These are phyloP conservation scores for Enteromius afrohamiltoni DNA, from an alignment of 2,797 vertebrate genomes.

Conservation along the genomic window DNA sequence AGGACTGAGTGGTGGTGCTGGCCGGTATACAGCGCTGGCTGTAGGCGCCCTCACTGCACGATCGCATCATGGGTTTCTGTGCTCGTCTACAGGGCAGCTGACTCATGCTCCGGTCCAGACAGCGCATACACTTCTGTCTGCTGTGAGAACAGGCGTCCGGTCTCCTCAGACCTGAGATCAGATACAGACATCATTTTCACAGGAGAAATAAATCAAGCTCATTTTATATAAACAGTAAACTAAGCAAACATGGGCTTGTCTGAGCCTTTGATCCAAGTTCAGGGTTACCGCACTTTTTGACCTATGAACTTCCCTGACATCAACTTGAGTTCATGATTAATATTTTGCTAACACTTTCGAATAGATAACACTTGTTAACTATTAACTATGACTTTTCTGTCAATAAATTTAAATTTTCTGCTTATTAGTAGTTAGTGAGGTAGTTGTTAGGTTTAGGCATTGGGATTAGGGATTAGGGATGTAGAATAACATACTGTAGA, in stretches of 20 bases:
- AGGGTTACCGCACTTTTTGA: neutral
- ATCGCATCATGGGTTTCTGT: constrained; percentile 87
- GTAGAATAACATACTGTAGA: no score
- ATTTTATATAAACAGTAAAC: neutral
- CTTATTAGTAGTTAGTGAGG: no score
- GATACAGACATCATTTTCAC: neutral
- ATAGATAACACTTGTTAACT: no score
- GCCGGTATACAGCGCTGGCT: constrained; percentile 66
- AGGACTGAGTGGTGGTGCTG: constrained; percentile 53
- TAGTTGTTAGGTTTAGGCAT: no score
- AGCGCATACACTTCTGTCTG: constrained; percentile 79
- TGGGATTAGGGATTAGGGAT: no score
- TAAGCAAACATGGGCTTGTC: neutral
- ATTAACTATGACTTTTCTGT: no score
- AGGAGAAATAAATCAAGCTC: neutral
- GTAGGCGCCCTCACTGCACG: constrained; percentile 88
- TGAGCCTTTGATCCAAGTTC: neutral
- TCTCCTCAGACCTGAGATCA: constrained; percentile 75
- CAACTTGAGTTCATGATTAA: neutral
- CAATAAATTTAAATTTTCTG: no score
- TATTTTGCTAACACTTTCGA: no score
- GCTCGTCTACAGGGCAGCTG: constrained; percentile 67
- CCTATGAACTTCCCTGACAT: neutral
- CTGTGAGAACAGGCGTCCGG: constrained; percentile 80
- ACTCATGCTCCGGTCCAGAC: constrained; percentile 70